These are phyloP conservation scores for Tineola bisselliella DNA, from an alignment of 2,888 invertebrate species.

Conservation along the genomic window DNA sequence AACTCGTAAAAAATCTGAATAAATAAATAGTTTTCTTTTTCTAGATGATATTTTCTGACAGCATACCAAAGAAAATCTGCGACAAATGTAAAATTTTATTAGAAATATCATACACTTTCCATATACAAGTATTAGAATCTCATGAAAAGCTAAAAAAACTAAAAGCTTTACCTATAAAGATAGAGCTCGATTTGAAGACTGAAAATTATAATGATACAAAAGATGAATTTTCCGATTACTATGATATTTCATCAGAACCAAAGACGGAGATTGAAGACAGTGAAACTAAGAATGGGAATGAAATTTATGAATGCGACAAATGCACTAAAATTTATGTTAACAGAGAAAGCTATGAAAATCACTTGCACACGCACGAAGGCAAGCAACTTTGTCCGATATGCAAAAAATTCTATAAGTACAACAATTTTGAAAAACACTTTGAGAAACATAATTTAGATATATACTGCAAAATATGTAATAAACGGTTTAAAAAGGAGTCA, in stretches of 20 bases:
- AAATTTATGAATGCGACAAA: slow-evolving; percentile 34
- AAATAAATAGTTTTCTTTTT: neutral
- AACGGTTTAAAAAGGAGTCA: slow-evolving; percentile 26
- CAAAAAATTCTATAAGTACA: slow-evolving; percentile 16
- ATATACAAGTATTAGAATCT: slow-evolving; percentile 35
- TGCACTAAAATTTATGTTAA: slow-evolving; percentile 57
- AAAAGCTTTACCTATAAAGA: neutral
- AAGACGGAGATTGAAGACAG: slow-evolving; percentile 23
- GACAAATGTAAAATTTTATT: slow-evolving; percentile 59
- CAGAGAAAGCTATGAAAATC: slow-evolving; percentile 53
- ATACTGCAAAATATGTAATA: slow-evolving; percentile 23
- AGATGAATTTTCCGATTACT: slow-evolving; percentile 18
- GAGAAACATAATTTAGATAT: slow-evolving; percentile 18
- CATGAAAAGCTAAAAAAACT: slow-evolving; percentile 23
- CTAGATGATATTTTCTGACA: slow-evolving; percentile 58
- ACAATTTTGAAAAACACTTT: slow-evolving; percentile 15
- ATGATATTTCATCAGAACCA: slow-evolving; percentile 19
- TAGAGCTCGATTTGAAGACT: slow-evolving; percentile 30
- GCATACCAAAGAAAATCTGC: slow-evolving; percentile 70
- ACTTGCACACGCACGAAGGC: slow-evolving; percentile 45
- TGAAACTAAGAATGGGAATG: slow-evolving; percentile 13
- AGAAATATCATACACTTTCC: slow-evolving; percentile 52
- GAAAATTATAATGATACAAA: slow-evolving; percentile 18
- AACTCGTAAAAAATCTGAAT: no score
- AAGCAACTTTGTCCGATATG: slow-evolving; percentile 15